These are phyloP conservation scores for Cybosia mesomella DNA, from an alignment of 2,888 invertebrate species.

Conservation along the genomic window DNA sequence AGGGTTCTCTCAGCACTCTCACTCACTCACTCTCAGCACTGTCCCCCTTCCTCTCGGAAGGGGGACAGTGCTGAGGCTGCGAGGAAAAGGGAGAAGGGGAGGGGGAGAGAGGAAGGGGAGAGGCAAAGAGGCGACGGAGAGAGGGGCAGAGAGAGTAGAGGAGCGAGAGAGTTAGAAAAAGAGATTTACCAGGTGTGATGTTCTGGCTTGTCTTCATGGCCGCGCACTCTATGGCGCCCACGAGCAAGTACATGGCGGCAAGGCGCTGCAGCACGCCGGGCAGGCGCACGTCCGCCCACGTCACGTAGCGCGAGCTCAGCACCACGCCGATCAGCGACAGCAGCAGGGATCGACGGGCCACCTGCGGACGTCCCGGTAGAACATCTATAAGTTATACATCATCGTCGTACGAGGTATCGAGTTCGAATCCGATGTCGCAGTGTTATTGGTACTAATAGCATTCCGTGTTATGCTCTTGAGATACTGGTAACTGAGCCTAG, in stretches of 20 bases:
- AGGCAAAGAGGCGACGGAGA: neutral
- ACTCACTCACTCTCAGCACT: no score
- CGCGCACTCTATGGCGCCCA: constrained; percentile 89
- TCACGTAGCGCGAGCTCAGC: constrained; percentile 76
- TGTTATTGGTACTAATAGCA: no score
- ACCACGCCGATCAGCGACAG: constrained; percentile 90
- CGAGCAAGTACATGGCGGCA: constrained; percentile 92
- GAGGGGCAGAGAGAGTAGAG: no score
- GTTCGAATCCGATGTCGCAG: no score
- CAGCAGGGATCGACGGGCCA: constrained; percentile 86
- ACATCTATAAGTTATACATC: neutral
- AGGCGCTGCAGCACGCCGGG: constrained; percentile 95
- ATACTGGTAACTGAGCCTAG: no score
- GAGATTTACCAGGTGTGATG: constrained; percentile 60
- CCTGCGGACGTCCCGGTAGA: constrained; percentile 55
- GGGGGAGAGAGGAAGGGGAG: neutral
- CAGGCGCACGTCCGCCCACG: constrained; percentile 88
- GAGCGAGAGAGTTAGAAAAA: neutral
- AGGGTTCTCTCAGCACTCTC: no score
- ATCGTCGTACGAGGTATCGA: no score
- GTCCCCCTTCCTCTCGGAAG: no score
- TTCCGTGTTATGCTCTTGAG: no score
- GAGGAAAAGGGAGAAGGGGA: no score
- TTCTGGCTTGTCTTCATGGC: constrained; percentile 79
- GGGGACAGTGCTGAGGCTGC: no score